Evolutionary conservation across 1,140 invertebrate genomes (phyloP), one percentile per base, ranked within the genome.

Genomic region (Calliphora vicina): DNA sequence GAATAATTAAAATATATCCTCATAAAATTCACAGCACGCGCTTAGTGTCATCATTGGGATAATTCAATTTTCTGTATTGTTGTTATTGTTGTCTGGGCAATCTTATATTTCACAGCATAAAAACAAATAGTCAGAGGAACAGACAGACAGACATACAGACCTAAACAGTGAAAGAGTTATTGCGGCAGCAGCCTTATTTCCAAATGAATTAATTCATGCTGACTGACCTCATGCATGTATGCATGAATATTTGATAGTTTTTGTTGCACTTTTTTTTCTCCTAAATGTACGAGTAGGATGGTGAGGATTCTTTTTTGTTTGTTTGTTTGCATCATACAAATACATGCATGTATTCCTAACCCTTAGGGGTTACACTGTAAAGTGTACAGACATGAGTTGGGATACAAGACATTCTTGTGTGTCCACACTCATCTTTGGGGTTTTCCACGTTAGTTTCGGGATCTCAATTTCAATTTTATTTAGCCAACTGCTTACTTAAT

Each of bases 11-110:
- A 84, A 84, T 84, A n/a, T n/a, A 82, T 84, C 80, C 80, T 78
- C 81, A 83, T 84, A 84, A 84, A 84, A 84, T 84, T 84, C 84
- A 82, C 84, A 84, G 84, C 84, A 84, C 84, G 84, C 81, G 84
- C 82, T 82, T 80, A 80, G 73, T 83, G 84, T 82, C 84, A 82
- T 83, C 84, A 83, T 82, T 76, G 83, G 74, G 74, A 13, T 78
- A 43, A 78, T 78, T 81, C 45, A 67, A 78, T 78, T 78, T 78
- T 43, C 20, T 25, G n/a, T 2, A n/a, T n/a, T n/a, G n/a, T n/a
- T n/a, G n/a, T n/a, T n/a, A n/a, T n/a, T 76, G 73, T 76, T 76
- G 73, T 76, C n/a, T 20, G 23, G 6, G n/a, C 1, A 67, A 67
- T 23, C 61, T 67, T 67, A 67, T 67, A 67, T 67, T 67, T 67